Evolutionary conservation across 2,797 vertebrate genomes (phyloP).

Genomic region (Cercopithecus hamlyni): DNA sequence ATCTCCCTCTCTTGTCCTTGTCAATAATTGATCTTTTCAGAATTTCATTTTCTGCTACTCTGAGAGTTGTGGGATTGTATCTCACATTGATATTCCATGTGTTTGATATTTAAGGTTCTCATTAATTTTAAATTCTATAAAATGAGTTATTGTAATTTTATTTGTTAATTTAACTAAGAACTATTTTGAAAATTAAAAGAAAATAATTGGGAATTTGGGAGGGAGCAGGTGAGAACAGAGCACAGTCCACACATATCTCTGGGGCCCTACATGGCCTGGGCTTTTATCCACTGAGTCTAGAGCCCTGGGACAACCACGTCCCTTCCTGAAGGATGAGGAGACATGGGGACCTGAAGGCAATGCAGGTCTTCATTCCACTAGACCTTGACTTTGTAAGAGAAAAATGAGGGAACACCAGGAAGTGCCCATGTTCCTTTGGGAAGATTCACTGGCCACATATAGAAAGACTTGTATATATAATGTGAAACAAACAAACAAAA

Average conservation of each 20-base stretch:
- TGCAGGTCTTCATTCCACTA: neutral
- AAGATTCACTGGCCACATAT: neutral
- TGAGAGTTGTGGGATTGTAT: neutral
- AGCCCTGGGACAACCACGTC: fast-evolving
- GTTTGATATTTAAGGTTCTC: neutral
- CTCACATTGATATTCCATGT: neutral
- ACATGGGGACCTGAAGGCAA: neutral
- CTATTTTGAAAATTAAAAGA: neutral
- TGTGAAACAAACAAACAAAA: neutral
- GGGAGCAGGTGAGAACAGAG: neutral
- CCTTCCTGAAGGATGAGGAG: neutral
- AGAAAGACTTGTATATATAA: neutral
- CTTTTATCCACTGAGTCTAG: neutral
- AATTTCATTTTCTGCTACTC: neutral
- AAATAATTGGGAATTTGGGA: neutral
- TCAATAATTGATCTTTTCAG: neutral
- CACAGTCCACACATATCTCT: neutral
- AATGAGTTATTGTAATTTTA: neutral
- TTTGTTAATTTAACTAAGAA: neutral
- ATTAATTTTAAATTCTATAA: neutral
- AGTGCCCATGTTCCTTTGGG: neutral
- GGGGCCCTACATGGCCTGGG: fast-evolving
- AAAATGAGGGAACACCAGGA: neutral
- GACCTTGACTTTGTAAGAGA: neutral
- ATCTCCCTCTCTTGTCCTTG: neutral